Conservation (phyloP, 2,113 vertebrate genomes). For the Embiotoca jacksoni region DNA sequence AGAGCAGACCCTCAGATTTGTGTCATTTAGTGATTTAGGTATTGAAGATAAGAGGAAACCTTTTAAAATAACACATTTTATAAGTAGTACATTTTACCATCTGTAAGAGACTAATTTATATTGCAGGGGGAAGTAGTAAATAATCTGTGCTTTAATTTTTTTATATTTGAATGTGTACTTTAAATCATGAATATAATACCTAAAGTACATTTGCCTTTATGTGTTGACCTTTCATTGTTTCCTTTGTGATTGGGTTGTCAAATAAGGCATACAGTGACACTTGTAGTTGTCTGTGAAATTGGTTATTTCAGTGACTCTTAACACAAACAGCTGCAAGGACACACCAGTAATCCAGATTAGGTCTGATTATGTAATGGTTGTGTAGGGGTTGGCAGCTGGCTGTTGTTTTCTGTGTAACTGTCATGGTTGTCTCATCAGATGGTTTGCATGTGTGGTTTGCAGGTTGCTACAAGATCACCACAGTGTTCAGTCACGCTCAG, state of each 20-base stretch:
- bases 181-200: too few species aligned
- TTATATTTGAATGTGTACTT: too few species aligned
- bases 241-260: slow-evolving; percentile 76
- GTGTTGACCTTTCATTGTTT: slow-evolving; percentile 78
- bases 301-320: slow-evolving; percentile 51
- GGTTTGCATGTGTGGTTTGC: background rate
- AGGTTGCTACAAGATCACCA: slow-evolving; percentile 87
- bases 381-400: background rate
- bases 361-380: background rate
- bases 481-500: slow-evolving; percentile 86
- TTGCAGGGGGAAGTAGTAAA: too few species aligned
- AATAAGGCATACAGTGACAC: slow-evolving; percentile 73
- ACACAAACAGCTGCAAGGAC: slow-evolving; percentile 54
- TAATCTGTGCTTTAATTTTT: too few species aligned
- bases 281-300: slow-evolving; percentile 49
- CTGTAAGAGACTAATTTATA: too few species aligned
- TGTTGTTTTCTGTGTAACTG: background rate
- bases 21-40: background rate
- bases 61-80: too few species aligned
- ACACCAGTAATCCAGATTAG: background rate
- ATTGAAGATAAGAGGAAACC: background rate
- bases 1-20: background rate
- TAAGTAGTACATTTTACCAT: too few species aligned
- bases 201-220: slow-evolving; percentile 69
- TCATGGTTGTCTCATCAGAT: background rate